Base-by-base conservation (phyloP, 2,888 invertebrate genomes). In the Heliconius ethilla region DNA sequence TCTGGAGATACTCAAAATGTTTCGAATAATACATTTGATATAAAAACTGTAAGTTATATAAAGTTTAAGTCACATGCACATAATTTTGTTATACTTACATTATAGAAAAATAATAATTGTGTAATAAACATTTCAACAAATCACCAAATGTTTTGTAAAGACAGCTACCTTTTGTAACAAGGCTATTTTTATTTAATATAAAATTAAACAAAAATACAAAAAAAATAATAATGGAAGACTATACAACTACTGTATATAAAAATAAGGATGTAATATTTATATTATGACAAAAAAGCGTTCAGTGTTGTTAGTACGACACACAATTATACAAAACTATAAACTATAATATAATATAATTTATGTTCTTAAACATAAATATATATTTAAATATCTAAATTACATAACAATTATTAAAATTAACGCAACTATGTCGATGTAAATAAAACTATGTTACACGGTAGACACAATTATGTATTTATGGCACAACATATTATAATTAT, bases 401-500 rank as follows among this genome's bases (percentile, higher is more conserved):
- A 37, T 40, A 74, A 74, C 74, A 63, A 63, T 27, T 62, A 40
- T 63, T 37, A 74, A 62, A 74, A 37, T 62, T 27, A 40, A 45
- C 27, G 7, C 33, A 45, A 74, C 63, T 74, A 63, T 65, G 74
- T 65, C 62, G 76, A 75, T 75, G 76, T 80, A 76, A 80, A 80
- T 78, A 80, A 55, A 78, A 70, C 65, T 79, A 79, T 77, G 76
- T 80, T 78, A 80, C 75, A 75, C 45, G 37, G 74, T 76, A 76
- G n/a, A 76, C 66, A 75, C n/a, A 55, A 59, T 80, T 81, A 77
- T 72, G 62, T 78, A 77, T 77, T 75, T 82, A 82, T 81, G 79
- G 80, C 81, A 82, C 79, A 72, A 79, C 76, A 78, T 33, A 78
- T 75, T 77, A 77, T 72, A 80, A 81, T 80, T 69, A 76, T 62